Conservation (phyloP, 2,888 invertebrate genomes). For the Galeopsomyia nigrocyanea region DNA sequence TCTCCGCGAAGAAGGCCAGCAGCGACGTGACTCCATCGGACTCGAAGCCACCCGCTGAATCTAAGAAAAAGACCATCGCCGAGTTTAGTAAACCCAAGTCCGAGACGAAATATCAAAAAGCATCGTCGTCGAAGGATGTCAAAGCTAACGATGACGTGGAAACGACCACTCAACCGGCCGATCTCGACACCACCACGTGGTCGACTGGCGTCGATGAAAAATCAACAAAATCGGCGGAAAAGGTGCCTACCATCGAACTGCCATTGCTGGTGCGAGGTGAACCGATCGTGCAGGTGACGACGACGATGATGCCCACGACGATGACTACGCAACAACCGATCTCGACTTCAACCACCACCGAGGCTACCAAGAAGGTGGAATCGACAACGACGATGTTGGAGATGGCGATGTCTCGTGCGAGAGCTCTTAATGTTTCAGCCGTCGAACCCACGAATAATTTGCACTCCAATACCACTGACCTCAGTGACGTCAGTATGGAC, state of each 20-base stretch:
- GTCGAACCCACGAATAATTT: slow-evolving; percentile 63
- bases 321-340: slow-evolving; percentile 23
- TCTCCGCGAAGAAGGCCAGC: slow-evolving; percentile 36
- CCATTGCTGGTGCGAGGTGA: slow-evolving; percentile 36
- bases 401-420: slow-evolving; percentile 52
- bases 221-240: background rate
- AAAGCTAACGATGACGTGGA: slow-evolving; percentile 16
- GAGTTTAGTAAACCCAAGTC: slow-evolving; percentile 58
- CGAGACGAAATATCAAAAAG: slow-evolving; percentile 59
- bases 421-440: slow-evolving; percentile 63
- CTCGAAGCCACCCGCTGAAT: slow-evolving; percentile 52
- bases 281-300: slow-evolving; percentile 12
- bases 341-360: slow-evolving; percentile 29
- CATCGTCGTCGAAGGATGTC: slow-evolving; percentile 50
- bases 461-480: slow-evolving; percentile 71
- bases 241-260: background rate
- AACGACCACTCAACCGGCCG: background rate
- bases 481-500: slow-evolving; percentile 86
- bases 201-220: slow-evolving; percentile 4
- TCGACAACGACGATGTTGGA: slow-evolving; percentile 44
- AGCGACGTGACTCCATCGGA: slow-evolving; percentile 50
- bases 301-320: slow-evolving; percentile 5
- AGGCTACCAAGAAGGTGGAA: slow-evolving; percentile 6
- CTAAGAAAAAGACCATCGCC: slow-evolving; percentile 57
- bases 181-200: too few species aligned